phyloP scores from a whole-genome alignment of 2,113 vertebrate genomes.

The Rhinolophus sinicus region DNA sequence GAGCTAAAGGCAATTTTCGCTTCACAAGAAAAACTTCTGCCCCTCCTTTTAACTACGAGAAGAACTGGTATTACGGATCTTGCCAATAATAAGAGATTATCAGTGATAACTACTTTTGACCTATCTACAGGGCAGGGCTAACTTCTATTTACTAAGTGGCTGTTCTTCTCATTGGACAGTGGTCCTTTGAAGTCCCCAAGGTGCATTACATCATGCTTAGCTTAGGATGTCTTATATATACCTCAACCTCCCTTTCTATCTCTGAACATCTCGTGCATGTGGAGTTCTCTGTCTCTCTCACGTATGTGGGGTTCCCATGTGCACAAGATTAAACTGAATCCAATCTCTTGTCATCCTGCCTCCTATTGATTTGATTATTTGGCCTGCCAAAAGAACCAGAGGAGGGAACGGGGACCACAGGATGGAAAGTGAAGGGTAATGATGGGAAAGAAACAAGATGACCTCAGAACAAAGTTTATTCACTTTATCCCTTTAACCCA shows the following conservation, averaged over 20 bases:
- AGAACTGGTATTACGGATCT: neutral
- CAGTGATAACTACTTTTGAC: neutral
- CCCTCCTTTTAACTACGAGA: neutral
- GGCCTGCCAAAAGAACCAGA: neutral
- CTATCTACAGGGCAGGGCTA: neutral
- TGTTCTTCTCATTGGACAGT: neutral
- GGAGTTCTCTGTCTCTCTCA: neutral
- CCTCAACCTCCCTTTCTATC: neutral
- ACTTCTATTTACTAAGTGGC: neutral
- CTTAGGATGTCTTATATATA: neutral
- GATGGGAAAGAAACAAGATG: neutral
- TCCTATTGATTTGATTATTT: neutral
- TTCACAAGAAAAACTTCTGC: neutral
- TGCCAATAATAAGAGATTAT: neutral
- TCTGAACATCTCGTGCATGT: neutral
- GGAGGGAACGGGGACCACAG: neutral
- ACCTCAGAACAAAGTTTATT: neutral
- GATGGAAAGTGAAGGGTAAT: neutral
- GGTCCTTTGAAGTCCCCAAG: neutral
- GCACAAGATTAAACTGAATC: too few species aligned
- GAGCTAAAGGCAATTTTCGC: neutral
- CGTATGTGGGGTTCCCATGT: neutral
- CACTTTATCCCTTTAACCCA: neutral
- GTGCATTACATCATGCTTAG: neutral
- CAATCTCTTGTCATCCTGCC: neutral